Evolutionary conservation across 1,140 invertebrate species (phyloP), one percentile per base, ranked within the genome.

Genomic region (Caenorhabditis inopinata): DNA sequence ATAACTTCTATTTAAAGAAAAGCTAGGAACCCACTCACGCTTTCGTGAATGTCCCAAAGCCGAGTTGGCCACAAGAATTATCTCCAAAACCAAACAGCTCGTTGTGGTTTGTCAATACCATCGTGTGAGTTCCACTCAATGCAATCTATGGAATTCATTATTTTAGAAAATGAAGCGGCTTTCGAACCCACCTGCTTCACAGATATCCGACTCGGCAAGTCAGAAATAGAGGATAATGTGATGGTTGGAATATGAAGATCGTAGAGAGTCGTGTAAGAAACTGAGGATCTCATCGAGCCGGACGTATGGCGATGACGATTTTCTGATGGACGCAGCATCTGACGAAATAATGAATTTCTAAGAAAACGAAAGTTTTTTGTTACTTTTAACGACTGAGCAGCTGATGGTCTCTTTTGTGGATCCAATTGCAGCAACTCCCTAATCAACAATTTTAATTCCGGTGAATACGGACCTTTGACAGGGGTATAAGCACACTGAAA

Each of bases 41-140:
- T 68, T 68, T 68, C 7, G 58, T 11, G n/a, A 68, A 68, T 9
- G 12, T 89, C 0, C 92, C 92, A 81, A 92, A 91, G 0, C 93
- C 93, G 51, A 93, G 88, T 87, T 94, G 92, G 27, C 93, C 93
- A 84, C 90, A 90, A 51, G 85, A 89, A 9, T 92, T 92, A 86
- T 92, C 91, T 38, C 93, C 93, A 93, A 93, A 94, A 3, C 91
- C 91, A 85, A 91, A 94, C 12, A 93, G 92, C 12, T 91, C 88
- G 42, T 91, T 90, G 85, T 93, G 92, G 85, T 86, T 85, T 77
- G 92, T 93, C 3, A 94, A 89, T 23, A 92, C 92, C 76, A 94
- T 91, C 84, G 92, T 91, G 89, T 94, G 93, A 23, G 91, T 92
- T 49, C 90, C 90, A 73, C 93, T 92, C 35, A 92, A 91, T 46